phyloP scores from a whole-genome alignment of 2,113 vertebrate species.

The Saccopteryx leptura region DNA sequence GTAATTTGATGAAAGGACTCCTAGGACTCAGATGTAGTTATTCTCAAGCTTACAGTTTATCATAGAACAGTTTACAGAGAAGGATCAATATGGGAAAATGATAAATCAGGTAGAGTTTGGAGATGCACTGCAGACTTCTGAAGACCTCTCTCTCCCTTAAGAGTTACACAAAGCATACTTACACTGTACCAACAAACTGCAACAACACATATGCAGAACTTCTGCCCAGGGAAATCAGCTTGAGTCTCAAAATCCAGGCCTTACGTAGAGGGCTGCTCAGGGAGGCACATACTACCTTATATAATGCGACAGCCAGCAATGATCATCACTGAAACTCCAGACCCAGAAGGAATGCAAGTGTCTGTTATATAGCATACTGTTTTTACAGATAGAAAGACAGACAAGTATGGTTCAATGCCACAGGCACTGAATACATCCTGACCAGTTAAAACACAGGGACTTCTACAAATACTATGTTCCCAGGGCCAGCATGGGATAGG shows the following conservation, averaged over 20 bases:
- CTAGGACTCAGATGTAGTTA: background rate
- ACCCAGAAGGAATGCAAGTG: background rate
- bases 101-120: background rate
- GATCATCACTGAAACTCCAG: background rate
- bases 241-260: background rate
- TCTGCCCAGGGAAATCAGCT: background rate
- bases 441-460: too few species aligned
- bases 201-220: background rate
- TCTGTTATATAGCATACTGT: background rate
- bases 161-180: background rate
- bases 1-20: background rate
- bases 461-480: background rate
- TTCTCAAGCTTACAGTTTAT: background rate
- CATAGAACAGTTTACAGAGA: background rate
- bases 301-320: accelerated
- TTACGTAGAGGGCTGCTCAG: background rate
- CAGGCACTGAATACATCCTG: background rate
- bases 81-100: background rate
- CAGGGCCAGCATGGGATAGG: background rate
- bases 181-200: background rate
- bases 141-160: background rate
- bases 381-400: background rate
- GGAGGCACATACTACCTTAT: background rate
- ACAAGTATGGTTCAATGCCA: background rate
- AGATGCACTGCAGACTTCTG: background rate